These are phyloP conservation scores for Poecilobothrus nobilitatus DNA, from an alignment of 2,888 invertebrate species.

Conservation along the genomic window DNA sequence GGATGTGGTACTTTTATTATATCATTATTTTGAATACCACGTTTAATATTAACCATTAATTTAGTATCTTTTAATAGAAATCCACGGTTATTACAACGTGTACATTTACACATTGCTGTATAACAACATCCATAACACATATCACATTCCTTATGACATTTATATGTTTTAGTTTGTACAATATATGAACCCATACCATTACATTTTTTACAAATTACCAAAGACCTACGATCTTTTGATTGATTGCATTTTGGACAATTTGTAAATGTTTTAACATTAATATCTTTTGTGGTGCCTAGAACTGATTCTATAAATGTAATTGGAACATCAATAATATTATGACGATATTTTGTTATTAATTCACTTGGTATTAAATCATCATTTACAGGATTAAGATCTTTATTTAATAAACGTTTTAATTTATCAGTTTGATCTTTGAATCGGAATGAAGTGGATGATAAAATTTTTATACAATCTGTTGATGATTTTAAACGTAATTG, in stretches of 20 bases:
- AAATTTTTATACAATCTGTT: no score
- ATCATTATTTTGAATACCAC: slow-evolving; percentile 34
- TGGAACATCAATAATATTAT: slow-evolving; percentile 24
- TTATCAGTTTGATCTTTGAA: no score
- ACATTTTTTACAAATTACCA: slow-evolving; percentile 37
- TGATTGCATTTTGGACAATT: slow-evolving; percentile 37
- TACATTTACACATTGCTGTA: slow-evolving; percentile 33
- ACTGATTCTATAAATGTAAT: slow-evolving; percentile 35
- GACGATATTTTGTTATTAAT: no score
- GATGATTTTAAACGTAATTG: slow-evolving; percentile 26
- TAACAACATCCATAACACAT: slow-evolving; percentile 35
- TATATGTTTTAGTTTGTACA: slow-evolving; percentile 29
- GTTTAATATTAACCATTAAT: slow-evolving; percentile 31
- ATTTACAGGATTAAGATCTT: no score
- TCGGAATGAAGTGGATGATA: no score
- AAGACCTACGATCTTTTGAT: slow-evolving; percentile 28
- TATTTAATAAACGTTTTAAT: no score
- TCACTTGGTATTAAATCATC: no score
- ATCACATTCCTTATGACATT: slow-evolving; percentile 28
- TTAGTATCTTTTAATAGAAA: slow-evolving; percentile 28
- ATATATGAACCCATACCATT: slow-evolving; percentile 35
- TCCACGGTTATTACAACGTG: slow-evolving; percentile 35
- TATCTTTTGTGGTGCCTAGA: slow-evolving; percentile 33
- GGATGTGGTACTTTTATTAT: slow-evolving; percentile 33
- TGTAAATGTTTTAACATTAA: slow-evolving; percentile 30